Base-by-base conservation (phyloP, 2,888 invertebrate species). In the Ditylenchus weischeri region DNA sequence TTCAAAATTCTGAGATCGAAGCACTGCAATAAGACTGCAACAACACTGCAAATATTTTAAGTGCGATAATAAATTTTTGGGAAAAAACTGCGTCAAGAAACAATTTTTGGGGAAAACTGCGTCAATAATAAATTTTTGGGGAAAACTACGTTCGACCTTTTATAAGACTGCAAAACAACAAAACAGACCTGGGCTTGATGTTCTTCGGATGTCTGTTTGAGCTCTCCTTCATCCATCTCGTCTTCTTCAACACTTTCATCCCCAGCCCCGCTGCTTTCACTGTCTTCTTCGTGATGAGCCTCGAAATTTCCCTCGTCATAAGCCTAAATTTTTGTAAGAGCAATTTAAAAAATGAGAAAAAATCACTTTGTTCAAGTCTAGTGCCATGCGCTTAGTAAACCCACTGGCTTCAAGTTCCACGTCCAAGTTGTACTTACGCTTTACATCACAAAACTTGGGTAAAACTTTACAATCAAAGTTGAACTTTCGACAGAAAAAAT, bases 331-430 rank as follows among this genome's bases (percentile, higher is more conserved):
- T 35, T 59, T 21, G 59, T 18, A 2, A 59, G 18, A 54, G 23
- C 18, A 13, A 29, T 18, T 58, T 7, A 35, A 59, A 38, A 58
- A 29, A 13, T 59, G 35, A 18, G 29, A 7, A 11, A 10, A 10
- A 11, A 23, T 63, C 18, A 77, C 80, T 63, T 70, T 77, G 65
- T 80, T 77, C 49, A 81, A 67, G 70, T 81, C 81, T 19, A 74
- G 62, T 10, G 72, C 73, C 81, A 82, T 81, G 79, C 90, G 88
- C 83, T 89, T 90, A 0, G 90, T 90, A 76, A 92, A 89, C 64
- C 92, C 93, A 75, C 93, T 92, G 76, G 94, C 94, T 29, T 89
- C 89, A 1, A 95, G 88, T 85, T 93, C 93, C 2, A 90, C 88
- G 84, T 96, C 96, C 64, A 96, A 85, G 75, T 88, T 88, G 83